A percentile compares a stretch with the other conserved stretches of the same genome.
Conservation (phyloP, 2,888 invertebrate species). For the Melipona beecheii region DNA sequence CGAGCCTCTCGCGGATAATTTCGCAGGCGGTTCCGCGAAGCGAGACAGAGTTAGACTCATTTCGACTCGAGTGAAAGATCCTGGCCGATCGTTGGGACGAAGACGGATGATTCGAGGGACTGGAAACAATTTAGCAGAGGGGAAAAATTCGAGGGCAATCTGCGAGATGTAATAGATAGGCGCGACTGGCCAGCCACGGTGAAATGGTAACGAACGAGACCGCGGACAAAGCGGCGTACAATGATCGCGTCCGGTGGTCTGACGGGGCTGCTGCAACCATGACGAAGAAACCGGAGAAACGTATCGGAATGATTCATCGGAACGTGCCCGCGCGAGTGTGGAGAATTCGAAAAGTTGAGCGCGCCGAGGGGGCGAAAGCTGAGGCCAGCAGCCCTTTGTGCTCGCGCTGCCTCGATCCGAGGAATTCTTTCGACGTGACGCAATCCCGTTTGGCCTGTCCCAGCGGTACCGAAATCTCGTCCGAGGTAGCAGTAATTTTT, state of each 20-base stretch:
- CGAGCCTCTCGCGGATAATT: background rate
- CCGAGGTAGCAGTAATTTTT: background rate
- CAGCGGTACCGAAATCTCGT: background rate
- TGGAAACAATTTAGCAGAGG: background rate
- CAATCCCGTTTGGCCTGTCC: background rate
- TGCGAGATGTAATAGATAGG: constrained; percentile 37
- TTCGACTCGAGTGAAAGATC: background rate
- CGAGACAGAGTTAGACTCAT: background rate
- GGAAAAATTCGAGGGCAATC: constrained; percentile 19
- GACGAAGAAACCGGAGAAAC: constrained; percentile 28
- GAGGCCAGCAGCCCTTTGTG: constrained; percentile 15
- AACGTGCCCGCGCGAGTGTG: constrained; percentile 50
- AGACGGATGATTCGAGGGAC: constrained; percentile 14
- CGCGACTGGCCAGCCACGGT: background rate
- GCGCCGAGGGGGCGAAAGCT: constrained; percentile 17
- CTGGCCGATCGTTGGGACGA: background rate
- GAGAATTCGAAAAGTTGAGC: constrained; percentile 59
- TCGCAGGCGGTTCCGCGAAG: background rate
- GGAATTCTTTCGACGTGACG: constrained; percentile 23
- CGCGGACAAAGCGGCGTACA: constrained; percentile 56
- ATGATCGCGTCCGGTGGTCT: constrained; percentile 63
- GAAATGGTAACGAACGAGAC: constrained; percentile 36
- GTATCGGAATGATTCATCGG: constrained; percentile 66
- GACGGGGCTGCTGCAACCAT: constrained; percentile 47
- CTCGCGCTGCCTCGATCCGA: background rate